phyloP scores from a whole-genome alignment of 2,888 invertebrate species.

The Agonopterix alstromeriana region DNA sequence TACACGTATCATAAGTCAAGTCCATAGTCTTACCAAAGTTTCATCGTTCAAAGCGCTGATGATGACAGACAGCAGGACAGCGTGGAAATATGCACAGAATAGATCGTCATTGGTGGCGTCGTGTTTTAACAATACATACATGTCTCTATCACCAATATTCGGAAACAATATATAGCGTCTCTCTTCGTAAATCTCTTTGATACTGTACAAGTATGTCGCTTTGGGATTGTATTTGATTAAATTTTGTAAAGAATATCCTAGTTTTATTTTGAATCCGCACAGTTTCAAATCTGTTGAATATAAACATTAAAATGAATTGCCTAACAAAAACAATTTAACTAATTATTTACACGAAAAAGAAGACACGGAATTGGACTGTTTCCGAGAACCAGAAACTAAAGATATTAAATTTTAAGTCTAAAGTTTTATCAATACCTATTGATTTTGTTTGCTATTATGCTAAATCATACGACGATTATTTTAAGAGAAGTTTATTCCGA shows the following conservation, averaged over 20 bases:
- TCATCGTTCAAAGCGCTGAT: conserved; percentile 44
- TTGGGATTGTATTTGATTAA: conserved; percentile 24
- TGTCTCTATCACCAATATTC: conserved; percentile 50
- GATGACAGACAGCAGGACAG: conserved; percentile 67
- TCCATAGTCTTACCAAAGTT: conserved; percentile 30
- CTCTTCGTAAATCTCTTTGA: conserved; percentile 59
- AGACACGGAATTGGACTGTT: no score
- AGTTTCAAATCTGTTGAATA: conserved; percentile 62
- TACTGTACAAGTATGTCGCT: conserved; percentile 38
- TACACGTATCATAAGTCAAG: no score
- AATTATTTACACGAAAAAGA: no score
- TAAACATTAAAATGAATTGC: no score
- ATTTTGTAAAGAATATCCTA: conserved; percentile 75
- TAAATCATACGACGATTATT: no score
- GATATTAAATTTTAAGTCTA: no score
- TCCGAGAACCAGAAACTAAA: no score
- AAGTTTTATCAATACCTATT: no score
- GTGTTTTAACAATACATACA: conserved; percentile 76
- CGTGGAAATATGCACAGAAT: conserved; percentile 83
- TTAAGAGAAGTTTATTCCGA: no score
- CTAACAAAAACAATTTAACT: no score
- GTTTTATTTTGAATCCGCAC: conserved; percentile 78
- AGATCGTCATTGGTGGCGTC: conserved; percentile 70
- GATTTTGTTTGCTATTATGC: no score
- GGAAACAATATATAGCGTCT: conserved; percentile 76